Conservation (phyloP, 2,888 invertebrate species). For the Clivina fossor region DNA sequence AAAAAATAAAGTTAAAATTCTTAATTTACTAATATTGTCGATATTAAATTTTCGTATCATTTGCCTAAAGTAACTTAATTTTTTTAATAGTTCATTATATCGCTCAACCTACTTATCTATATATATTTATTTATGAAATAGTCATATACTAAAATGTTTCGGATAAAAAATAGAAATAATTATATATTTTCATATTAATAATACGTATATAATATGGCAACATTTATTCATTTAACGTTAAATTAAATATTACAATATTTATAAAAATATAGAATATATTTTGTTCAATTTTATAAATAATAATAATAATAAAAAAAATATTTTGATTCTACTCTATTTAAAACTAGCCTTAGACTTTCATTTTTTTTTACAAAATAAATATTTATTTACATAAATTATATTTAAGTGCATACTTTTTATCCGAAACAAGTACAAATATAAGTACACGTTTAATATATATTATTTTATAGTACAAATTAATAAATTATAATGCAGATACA, state of each 20-base stretch:
- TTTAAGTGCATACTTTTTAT: no score
- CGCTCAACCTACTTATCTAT: slow-evolving; percentile 24
- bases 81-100: slow-evolving; percentile 18
- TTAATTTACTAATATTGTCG: slow-evolving; percentile 30
- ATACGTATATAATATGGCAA: not conserved
- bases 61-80: slow-evolving; percentile 17
- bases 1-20: slow-evolving; percentile 14
- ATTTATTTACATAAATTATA: no score
- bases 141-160: no score
- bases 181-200: slow-evolving; percentile 5
- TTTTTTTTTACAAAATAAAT: no score
- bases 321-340: no score
- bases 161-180: no score
- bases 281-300: no score
- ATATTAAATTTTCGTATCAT: slow-evolving; percentile 58
- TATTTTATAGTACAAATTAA: slow-evolving; percentile 24
- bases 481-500: slow-evolving; percentile 25
- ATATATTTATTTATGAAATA: no score
- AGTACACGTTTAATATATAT: slow-evolving; percentile 24
- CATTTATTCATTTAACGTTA: not conserved
- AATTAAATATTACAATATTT: not conserved
- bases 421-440: slow-evolving; percentile 20
- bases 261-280: no score
- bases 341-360: no score
- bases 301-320: no score